phyloP scores from a whole-genome alignment of 2,888 invertebrate genomes.

The Drosophila falleni region DNA sequence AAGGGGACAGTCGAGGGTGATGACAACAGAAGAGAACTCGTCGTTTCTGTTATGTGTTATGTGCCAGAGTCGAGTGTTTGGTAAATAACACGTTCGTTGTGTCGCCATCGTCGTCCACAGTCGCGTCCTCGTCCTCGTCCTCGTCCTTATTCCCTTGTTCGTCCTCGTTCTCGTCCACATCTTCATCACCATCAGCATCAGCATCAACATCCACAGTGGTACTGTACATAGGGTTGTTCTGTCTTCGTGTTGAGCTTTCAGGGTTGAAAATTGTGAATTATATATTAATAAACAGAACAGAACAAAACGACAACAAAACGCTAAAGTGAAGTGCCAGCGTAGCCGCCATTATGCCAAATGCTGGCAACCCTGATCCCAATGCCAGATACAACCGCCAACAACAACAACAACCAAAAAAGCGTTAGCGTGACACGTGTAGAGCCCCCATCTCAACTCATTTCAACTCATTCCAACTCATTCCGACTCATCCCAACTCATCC shows the following conservation, averaged over 20 bases:
- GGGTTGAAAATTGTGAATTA: constrained; percentile 72
- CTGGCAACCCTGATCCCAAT: constrained; percentile 64
- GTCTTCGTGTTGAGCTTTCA: constrained; percentile 56
- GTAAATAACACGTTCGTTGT: constrained; percentile 84
- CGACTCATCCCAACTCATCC: background rate
- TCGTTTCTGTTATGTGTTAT: constrained; percentile 61
- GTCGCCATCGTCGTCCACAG: constrained; percentile 75
- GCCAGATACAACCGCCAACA: constrained; percentile 1
- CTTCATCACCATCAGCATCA: constrained; percentile 60
- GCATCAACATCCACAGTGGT: constrained; percentile 30
- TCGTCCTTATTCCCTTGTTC: background rate
- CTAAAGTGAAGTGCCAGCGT: constrained; percentile 64
- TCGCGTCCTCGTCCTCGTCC: constrained; percentile 18
- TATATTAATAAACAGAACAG: constrained; percentile 74
- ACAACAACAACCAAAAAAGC: constrained; percentile 46
- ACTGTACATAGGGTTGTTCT: constrained; percentile 64
- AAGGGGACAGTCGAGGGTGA: constrained; percentile 6
- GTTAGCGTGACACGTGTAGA: constrained; percentile 74
- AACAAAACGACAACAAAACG: constrained; percentile 40
- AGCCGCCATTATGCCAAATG: constrained; percentile 75
- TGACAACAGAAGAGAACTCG: constrained; percentile 35
- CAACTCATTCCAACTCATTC: constrained; percentile 2
- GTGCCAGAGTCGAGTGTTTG: constrained; percentile 82
- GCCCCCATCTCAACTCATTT: constrained; percentile 12
- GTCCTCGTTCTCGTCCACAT: too few relatives aligned